A percentile compares a stretch with the other conserved stretches of the same genome.
Conservation (phyloP, 2,797 vertebrate genomes). For the Anguilla obscura region DNA sequence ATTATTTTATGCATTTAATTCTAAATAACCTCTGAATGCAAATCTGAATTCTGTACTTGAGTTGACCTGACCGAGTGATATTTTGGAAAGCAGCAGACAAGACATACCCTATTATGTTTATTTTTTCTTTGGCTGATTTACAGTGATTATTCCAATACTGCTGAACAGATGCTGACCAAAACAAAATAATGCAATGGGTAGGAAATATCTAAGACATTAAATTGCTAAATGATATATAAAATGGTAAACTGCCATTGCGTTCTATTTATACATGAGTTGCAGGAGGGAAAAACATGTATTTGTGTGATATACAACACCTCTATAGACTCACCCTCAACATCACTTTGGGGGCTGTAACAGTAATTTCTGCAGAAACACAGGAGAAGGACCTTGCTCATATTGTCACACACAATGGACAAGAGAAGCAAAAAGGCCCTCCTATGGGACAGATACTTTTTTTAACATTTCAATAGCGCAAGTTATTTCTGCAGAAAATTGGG, state of each 20-base stretch:
- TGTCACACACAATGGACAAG: slow-evolving; percentile 3
- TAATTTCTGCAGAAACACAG: not conserved
- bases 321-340: not conserved
- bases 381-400: not conserved
- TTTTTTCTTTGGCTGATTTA: slow-evolving; percentile 1
- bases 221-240: slow-evolving; percentile 3
- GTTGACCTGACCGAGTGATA: not conserved
- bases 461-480: not conserved
- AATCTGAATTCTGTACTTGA: not conserved
- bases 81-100: slow-evolving; percentile 11
- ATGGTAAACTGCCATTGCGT: not conserved
- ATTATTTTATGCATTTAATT: not conserved
- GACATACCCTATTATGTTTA: slow-evolving; percentile 12
- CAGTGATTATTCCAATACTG: not conserved
- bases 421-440: not conserved
- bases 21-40: not conserved
- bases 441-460: not conserved
- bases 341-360: not conserved
- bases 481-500: not conserved
- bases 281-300: not conserved
- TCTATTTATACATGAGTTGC: not conserved
- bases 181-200: not conserved
- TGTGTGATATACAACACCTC: not conserved
- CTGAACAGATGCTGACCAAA: slow-evolving; percentile 4
- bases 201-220: not conserved